Evolutionary conservation across 1,140 invertebrate species (phyloP), one percentile per base, ranked within the genome.

Genomic region (Colletes gigas): DNA sequence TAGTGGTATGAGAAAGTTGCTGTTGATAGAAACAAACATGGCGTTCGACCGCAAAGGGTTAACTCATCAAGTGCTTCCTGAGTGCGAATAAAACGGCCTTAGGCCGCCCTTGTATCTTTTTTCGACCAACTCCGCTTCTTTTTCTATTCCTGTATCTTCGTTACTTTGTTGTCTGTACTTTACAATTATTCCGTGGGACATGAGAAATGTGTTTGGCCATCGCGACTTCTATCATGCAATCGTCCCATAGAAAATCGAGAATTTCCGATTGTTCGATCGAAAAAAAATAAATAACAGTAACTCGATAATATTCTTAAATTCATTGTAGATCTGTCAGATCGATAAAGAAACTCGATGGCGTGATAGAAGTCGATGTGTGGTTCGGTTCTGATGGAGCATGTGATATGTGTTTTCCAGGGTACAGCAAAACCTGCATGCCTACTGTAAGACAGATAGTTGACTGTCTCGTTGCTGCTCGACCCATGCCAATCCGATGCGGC

Each of bases 361-460:
- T 75, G 83, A 84, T 69, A 74, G 83, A 78, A 84, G 88, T 78
- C 72, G 74, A 65, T 79, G 77, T 76, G 71, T 85, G 84, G 82
- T 91, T 86, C 86, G 81, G 87, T 91, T 92, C 90, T 93, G 90
- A 93, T 91, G 83, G 79, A 89, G 92, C 92, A 93, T 93, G 92
- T 93, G 88, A 92, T 90, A 89, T 91, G 89, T 93, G 88, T 93
- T 92, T 93, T 92, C 86, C 93, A 93, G 93, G 93, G 88, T 90
- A 89, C 91, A 81, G 87, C 90, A 92, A 93, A 92, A 92, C 90
- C 92, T 93, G 93, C 93, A 93, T 93, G 93, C 92, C 92, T 93
- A 91, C 93, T 93, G 90, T 93, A 93, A 93, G 90, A 92, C 90
- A 93, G 90, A 91, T 93, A 91, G 91, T 93, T 92, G 90, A 92